Evolutionary conservation across 2,888 invertebrate species (phyloP).

Genomic region (Machimus atricapillus): DNA sequence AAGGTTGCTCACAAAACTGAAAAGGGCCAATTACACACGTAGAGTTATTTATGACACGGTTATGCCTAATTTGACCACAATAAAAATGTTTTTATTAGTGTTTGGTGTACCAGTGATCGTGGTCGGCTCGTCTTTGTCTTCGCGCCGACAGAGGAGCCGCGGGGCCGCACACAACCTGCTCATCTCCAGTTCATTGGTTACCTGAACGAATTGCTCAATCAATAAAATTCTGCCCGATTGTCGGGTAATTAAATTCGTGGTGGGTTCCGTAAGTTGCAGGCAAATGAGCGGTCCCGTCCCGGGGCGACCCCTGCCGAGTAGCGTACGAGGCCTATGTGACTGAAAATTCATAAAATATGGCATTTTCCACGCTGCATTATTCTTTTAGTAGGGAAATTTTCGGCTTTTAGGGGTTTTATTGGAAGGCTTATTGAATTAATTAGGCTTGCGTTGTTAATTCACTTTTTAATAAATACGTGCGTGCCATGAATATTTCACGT

Average conservation of each 20-base stretch:
- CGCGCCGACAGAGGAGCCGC: background rate
- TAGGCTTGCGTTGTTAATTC: slow-evolving; percentile 24
- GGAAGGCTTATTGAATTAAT: slow-evolving; percentile 32
- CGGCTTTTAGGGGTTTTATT: slow-evolving; percentile 25
- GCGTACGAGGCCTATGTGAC: background rate
- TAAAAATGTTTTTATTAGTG: slow-evolving; percentile 42
- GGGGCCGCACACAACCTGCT: background rate
- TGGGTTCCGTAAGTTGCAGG: slow-evolving; percentile 14
- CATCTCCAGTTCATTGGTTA: slow-evolving; percentile 32
- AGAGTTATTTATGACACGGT: slow-evolving; percentile 41
- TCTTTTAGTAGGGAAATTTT: slow-evolving; percentile 17
- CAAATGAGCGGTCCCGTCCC: slow-evolving; percentile 4
- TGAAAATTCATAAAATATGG: slow-evolving; percentile 36
- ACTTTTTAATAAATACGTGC: slow-evolving; percentile 28
- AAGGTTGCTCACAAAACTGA: background rate
- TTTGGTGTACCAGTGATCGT: slow-evolving; percentile 21
- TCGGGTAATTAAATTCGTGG: slow-evolving; percentile 34
- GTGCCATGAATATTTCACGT: slow-evolving; percentile 31
- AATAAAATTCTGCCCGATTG: slow-evolving; percentile 36
- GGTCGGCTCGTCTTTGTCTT: slow-evolving; percentile 17
- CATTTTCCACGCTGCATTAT: slow-evolving; percentile 35
- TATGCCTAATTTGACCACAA: slow-evolving; percentile 44
- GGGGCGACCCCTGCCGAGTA: background rate
- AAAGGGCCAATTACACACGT: slow-evolving; percentile 12
- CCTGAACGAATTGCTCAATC: slow-evolving; percentile 39